phyloP scores from a whole-genome alignment of 2,888 invertebrate species.

The Pteria penguin region DNA sequence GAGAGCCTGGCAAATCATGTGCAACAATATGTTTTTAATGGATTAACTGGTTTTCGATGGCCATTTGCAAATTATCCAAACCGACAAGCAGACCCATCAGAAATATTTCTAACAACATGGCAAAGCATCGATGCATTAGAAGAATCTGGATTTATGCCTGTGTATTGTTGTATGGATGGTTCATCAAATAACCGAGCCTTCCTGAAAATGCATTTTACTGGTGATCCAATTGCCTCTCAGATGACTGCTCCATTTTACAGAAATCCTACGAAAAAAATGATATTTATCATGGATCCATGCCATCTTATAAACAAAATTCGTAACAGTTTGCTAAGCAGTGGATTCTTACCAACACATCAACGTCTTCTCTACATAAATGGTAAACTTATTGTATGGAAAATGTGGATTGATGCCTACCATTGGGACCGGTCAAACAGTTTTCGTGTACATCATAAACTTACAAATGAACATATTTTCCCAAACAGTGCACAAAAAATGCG shows the following conservation, averaged over 20 bases:
- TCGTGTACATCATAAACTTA: neutral
- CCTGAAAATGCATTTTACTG: constrained; percentile 34
- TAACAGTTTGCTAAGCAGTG: constrained; percentile 25
- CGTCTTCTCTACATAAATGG: constrained; percentile 13
- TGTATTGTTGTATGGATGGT: constrained; percentile 41
- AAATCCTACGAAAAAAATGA: constrained; percentile 21
- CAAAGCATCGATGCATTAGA: constrained; percentile 13
- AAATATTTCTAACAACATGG: constrained; percentile 32
- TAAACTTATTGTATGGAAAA: constrained; percentile 13
- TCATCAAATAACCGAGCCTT: constrained; percentile 32
- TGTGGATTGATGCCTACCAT: constrained; percentile 25
- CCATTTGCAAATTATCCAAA: constrained; percentile 22
- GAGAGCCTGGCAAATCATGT: constrained; percentile 26
- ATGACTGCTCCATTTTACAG: constrained; percentile 24
- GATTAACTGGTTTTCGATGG: constrained; percentile 26
- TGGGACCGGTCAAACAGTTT: constrained; percentile 23
- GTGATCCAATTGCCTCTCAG: constrained; percentile 14
- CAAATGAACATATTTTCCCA: constrained; percentile 16
- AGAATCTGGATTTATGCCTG: constrained; percentile 8
- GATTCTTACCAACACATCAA: constrained; percentile 7
- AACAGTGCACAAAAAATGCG: constrained; percentile 31
- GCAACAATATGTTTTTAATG: constrained; percentile 30
- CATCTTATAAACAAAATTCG: constrained; percentile 31
- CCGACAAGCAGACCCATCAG: constrained; percentile 14
- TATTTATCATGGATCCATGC: constrained; percentile 37